Conservation (phyloP, 35 echinoderm and acorn worm species). For the Patiria miniata region DNA sequence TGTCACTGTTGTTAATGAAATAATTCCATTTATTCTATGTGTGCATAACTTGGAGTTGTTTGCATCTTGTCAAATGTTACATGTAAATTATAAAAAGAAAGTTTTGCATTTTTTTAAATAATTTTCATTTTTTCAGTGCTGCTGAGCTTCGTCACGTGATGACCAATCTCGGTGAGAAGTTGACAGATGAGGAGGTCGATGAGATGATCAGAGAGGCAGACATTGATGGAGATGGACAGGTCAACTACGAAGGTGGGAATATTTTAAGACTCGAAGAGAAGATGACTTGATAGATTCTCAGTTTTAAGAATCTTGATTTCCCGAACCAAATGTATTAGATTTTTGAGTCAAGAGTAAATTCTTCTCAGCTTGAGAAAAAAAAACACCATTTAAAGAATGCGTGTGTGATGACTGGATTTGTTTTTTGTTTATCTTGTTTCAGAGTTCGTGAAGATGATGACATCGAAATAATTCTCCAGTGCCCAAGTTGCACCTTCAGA, state of each 20-base stretch:
- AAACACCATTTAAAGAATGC: background rate
- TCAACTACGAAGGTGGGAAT: constrained; percentile 91
- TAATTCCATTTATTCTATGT: too few species aligned
- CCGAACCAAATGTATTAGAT: background rate
- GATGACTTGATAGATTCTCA: background rate
- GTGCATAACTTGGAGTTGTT: too few species aligned
- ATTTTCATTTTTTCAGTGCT: constrained; percentile 62
- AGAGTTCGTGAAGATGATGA: constrained; percentile 84
- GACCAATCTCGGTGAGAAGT: constrained; percentile 97
- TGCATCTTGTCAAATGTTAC: too few species aligned
- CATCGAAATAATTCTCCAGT: constrained; percentile 59
- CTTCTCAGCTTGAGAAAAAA: background rate
- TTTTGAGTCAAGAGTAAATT: background rate
- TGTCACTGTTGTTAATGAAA: too few species aligned
- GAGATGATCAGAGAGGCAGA: constrained; percentile 99
- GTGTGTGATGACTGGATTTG: background rate
- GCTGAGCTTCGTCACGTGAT: constrained; percentile 95
- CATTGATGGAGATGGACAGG: constrained; percentile 98
- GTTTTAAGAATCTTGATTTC: background rate
- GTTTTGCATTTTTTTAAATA: too few species aligned
- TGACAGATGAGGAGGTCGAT: constrained; percentile 96
- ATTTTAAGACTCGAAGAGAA: background rate
- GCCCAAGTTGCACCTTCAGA: background rate
- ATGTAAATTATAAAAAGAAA: too few species aligned
- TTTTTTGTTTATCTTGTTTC: background rate